A percentile compares a stretch with the other conserved stretches of the same genome.
Conservation (phyloP, 1,140 invertebrate species). For the Drosophila sturtevanti region DNA sequence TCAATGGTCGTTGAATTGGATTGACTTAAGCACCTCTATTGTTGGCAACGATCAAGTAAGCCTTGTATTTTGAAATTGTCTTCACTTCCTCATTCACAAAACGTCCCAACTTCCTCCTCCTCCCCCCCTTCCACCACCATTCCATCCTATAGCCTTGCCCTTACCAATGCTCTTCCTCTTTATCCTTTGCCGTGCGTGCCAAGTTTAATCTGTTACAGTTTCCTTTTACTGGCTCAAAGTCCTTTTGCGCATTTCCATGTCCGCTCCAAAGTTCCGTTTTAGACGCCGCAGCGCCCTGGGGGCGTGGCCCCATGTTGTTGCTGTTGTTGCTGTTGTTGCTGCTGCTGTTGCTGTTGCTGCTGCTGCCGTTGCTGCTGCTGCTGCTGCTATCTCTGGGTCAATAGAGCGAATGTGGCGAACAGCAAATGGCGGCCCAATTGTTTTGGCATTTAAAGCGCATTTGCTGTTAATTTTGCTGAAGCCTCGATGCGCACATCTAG, state of each 20-base stretch:
- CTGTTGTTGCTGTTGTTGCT: conserved; percentile 15
- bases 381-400: conserved; percentile 49
- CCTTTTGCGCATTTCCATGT: conserved; percentile 67
- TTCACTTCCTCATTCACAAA: background rate
- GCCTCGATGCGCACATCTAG: conserved; percentile 67
- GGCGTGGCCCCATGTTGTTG: conserved; percentile 23
- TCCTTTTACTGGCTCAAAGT: conserved; percentile 53
- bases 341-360: background rate
- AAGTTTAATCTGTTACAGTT: conserved; percentile 77
- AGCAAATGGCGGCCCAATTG: conserved; percentile 41
- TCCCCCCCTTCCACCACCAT: background rate
- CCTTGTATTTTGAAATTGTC: conserved; percentile 49
- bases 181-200: conserved; percentile 62
- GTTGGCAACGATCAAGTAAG: conserved; percentile 57
- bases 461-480: conserved; percentile 76
- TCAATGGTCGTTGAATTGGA: background rate
- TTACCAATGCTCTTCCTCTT: conserved; percentile 15
- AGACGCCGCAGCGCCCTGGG: conserved; percentile 35
- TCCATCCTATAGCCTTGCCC: background rate
- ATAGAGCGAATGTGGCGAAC: conserved; percentile 57
- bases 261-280: conserved; percentile 68
- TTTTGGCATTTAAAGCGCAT: conserved; percentile 77
- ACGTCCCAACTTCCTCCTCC: background rate
- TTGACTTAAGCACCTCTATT: background rate
- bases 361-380: background rate